Percentiles rank a stretch among this genome's conserved stretches.
phyloP scores from a whole-genome alignment of 2,797 vertebrate genomes.

The Lepus oiostolus region DNA sequence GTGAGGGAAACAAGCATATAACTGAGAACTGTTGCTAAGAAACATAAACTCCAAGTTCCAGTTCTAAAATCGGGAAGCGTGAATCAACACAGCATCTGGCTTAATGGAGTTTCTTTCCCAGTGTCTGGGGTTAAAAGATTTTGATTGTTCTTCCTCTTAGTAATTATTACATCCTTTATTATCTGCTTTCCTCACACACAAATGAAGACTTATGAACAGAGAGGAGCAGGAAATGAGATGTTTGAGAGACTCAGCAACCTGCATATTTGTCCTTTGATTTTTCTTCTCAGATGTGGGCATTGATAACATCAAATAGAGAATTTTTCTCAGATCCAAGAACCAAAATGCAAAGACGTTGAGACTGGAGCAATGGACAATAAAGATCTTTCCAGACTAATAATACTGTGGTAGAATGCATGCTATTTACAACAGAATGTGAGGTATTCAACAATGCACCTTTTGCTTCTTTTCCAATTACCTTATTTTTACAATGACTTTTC shows the following conservation, averaged over 20 bases:
- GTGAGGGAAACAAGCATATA: neutral
- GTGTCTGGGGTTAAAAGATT: neutral
- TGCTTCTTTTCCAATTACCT: neutral
- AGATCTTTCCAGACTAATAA: neutral
- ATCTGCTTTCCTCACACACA: neutral
- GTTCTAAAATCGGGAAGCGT: slow-evolving; percentile 11
- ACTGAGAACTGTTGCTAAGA: slow-evolving; percentile 70
- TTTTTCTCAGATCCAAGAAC: neutral
- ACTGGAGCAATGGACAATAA: neutral
- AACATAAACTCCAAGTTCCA: slow-evolving; percentile 51
- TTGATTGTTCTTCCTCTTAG: neutral
- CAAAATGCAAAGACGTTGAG: accelerated
- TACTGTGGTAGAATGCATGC: neutral
- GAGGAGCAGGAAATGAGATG: neutral
- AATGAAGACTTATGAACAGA: neutral
- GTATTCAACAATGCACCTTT: neutral
- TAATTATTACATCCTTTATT: neutral
- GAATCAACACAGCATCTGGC: neutral
- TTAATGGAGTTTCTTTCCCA: neutral
- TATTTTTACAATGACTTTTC: neutral
- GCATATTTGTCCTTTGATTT: neutral
- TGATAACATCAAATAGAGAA: neutral
- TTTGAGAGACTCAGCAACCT: neutral
- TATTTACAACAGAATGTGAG: neutral
- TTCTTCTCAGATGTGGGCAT: neutral